Base-by-base conservation (phyloP, 2,797 vertebrate genomes). In the Neosilurus hyrtlii region DNA sequence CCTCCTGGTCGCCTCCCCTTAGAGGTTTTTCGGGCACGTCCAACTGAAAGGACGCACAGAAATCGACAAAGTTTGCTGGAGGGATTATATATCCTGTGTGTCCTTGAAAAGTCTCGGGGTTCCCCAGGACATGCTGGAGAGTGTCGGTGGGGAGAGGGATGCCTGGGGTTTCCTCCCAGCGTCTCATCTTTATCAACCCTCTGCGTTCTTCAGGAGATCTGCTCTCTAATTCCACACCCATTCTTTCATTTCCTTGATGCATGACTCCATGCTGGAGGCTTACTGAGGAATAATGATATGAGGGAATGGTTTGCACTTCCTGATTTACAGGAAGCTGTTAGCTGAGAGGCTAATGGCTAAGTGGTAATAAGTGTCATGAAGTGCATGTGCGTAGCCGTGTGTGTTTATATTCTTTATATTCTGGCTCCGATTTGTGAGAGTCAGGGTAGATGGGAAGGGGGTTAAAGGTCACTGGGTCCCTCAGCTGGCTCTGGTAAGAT, bases 401-500 rank as follows among this genome's bases (percentile, higher is more conserved):
- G 63, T 35, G 63, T 18, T 43, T 11, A 1, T 30, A n/a, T 12
- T 72, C 84, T 20, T 73, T 24, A 9, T 59, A 20, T 14, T 30
- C n/a, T 59, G 35, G 52, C 43, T 43, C 43, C 43, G 9, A 20
- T 70, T 56, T 83, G 85, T 68, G 71, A 65, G 78, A 66, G 84
- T 87, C 85, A 78, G 81, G 84, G 87, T 86, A 90, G 82, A 77
- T 81, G 86, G 76, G 90, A 90, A 92, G 91, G 91, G 91, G 89
- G 85, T 9, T 9, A 0, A 2, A 89, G 89, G 43, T 43, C 43
- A 43, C 8, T 43, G 43, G 43, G 43, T 43, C 4, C 30, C 51
- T 30, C 24, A 15, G 16, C 15, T 56, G 70, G n/a, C 43, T 51
- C 68, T n/a, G 16, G 10, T 56, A 43, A 43, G 43, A 43, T 4